Evolutionary conservation across 2,888 invertebrate species (phyloP), one percentile per base, ranked within the genome.

Genomic region (Stictocephala bisonia): DNA sequence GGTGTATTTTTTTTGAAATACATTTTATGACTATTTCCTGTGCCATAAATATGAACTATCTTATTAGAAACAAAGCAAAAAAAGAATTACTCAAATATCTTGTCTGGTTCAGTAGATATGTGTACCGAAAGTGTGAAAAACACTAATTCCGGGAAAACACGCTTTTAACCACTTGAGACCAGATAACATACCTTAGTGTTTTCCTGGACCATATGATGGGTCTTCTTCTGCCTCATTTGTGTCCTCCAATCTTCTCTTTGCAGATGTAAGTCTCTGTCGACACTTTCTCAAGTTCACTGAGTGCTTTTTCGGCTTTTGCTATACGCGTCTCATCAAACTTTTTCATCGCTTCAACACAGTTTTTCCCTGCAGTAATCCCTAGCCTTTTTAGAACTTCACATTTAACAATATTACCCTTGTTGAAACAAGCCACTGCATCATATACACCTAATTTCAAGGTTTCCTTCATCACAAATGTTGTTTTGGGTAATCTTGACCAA

Each of bases 381-480:
- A 31, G 18, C n/a, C 29, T 60, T 18, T 26, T 35, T 1, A 60
- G 22, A 29, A 29, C 60, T 60, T 31, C 18, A 60, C 31, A 60
- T 35, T 60, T 60, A 4, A 22, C 13, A 4, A 60, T 60, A 26
- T 60, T 60, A 7, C 60, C 31, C n/a, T 11, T 15, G n/a, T 60
- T 60, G 60, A 31, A 60, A 31, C 26, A 29, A 22, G 11, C 35
- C 15, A 31, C 60, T 31, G 29, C 60, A 31, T 60, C 60, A 29
- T 29, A 29, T 1, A 26, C 31, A 1, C 31, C 31, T 18, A 41
- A 41, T 66, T 41, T 11, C 24, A 66, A 41, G 15, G 40, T 35
- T 7, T 66, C 24, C 24, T 24, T 40, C 9, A 41, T 35, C 3
- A 41, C 66, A 24, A 41, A 66, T 41, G 20, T 41, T 15, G 18